These are phyloP conservation scores for Ceratosolen solmsi DNA, from an alignment of 1,140 invertebrate species.

Conservation along the genomic window DNA sequence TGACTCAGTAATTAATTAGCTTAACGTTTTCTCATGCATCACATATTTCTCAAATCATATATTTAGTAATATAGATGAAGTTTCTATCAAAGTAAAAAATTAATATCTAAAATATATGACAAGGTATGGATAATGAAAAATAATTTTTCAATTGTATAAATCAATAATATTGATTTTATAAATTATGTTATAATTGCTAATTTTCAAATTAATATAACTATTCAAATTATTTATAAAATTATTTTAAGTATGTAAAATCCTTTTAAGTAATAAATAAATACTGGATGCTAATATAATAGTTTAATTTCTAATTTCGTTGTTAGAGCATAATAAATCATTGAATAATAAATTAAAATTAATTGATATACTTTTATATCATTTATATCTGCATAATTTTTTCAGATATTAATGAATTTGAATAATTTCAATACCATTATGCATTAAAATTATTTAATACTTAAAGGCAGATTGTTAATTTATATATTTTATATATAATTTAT, in stretches of 20 bases:
- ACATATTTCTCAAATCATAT: constrained; percentile 62
- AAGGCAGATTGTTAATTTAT: no score
- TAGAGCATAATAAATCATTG: constrained; percentile 45
- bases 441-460: no score
- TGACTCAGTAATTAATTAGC: constrained; percentile 49
- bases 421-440: no score
- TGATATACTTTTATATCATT: constrained; percentile 51
- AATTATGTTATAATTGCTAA: constrained; percentile 35
- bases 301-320: constrained; percentile 56
- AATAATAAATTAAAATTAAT: constrained; percentile 51
- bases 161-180: constrained; percentile 54
- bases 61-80: constrained; percentile 64
- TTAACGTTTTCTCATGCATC: constrained; percentile 50
- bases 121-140: constrained; percentile 56
- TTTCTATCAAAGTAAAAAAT: constrained; percentile 65
- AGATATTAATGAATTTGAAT: no score
- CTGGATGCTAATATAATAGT: constrained; percentile 56
- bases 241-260: constrained; percentile 22
- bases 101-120: constrained; percentile 62
- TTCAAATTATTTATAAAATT: constrained; percentile 49
- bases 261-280: constrained; percentile 56
- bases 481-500: no score
- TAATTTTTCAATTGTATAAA: constrained; percentile 60
- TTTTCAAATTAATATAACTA: constrained; percentile 50
- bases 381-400: constrained; percentile 23